Conservation (phyloP, 2,113 vertebrate genomes). For the Alethe diademata region DNA sequence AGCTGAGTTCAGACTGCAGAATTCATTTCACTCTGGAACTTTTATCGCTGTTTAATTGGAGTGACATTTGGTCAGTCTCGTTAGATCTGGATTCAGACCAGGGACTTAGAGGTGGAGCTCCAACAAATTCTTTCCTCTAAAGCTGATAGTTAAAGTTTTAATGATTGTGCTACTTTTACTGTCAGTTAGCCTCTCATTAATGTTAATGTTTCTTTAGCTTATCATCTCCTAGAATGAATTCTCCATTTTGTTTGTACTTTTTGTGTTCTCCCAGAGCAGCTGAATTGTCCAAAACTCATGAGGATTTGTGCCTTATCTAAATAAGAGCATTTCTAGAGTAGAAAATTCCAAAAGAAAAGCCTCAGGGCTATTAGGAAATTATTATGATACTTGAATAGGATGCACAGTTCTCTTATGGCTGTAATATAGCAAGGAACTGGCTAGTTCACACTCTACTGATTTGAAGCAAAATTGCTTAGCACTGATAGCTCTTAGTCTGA, state of each 20-base stretch:
- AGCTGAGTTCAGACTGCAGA: slow-evolving; percentile 57
- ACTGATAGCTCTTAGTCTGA: background rate
- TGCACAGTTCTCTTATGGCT: background rate
- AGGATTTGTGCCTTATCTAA: background rate
- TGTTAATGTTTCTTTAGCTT: background rate
- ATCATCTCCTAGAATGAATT: background rate
- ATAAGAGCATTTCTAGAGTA: background rate
- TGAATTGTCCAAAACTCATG: background rate
- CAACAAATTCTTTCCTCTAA: background rate
- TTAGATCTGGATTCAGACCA: slow-evolving; percentile 56
- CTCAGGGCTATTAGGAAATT: background rate
- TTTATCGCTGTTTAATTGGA: slow-evolving; percentile 68
- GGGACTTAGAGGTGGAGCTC: background rate
- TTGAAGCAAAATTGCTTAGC: background rate
- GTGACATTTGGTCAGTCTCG: slow-evolving; percentile 63
- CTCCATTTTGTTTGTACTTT: background rate
- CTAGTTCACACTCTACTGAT: background rate
- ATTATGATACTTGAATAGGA: background rate
- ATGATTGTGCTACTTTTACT: background rate
- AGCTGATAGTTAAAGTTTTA: background rate
- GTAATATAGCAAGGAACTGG: background rate
- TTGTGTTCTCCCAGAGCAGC: background rate
- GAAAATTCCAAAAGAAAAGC: background rate
- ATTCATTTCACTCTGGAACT: slow-evolving; percentile 66
- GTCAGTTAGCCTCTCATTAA: background rate